Conservation (phyloP, 53 echinoderm and acorn worm species). For the Apostichopus leukothele region DNA sequence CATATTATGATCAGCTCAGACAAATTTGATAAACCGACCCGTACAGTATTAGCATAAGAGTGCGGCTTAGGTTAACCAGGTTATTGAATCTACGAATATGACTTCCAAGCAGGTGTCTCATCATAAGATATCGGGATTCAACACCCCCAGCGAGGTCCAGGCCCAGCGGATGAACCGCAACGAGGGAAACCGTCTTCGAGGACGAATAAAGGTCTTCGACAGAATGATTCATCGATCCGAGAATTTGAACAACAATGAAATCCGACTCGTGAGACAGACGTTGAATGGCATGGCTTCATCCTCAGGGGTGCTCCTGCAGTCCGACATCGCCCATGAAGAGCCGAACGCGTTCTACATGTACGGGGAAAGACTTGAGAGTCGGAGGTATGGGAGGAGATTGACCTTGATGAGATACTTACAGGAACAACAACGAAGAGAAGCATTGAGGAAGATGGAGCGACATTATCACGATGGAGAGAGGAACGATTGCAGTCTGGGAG, state of each 20-base stretch:
- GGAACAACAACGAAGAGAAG: conserved; percentile 48
- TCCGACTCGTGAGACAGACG: conserved; percentile 59
- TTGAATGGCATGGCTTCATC: conserved; percentile 63
- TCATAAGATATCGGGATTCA: conserved; percentile 48
- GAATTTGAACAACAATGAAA: conserved; percentile 68
- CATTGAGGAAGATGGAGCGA: background rate
- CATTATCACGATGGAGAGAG: too few species aligned
- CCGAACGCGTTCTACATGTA: conserved; percentile 81
- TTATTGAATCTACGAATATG: background rate
- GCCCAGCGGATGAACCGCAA: conserved; percentile 74
- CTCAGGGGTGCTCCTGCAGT: conserved; percentile 62
- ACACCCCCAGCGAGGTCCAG: conserved; percentile 70
- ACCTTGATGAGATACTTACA: conserved; percentile 79
- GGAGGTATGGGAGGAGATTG: conserved; percentile 75
- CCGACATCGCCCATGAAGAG: conserved; percentile 53
- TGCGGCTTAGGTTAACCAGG: too few species aligned
- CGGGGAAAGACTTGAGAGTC: conserved; percentile 80
- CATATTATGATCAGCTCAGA: too few species aligned
- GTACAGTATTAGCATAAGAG: too few species aligned
- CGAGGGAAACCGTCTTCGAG: conserved; percentile 66
- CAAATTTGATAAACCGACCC: too few species aligned
- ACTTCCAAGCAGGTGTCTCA: conserved; percentile 18
- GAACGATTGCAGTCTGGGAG: background rate
- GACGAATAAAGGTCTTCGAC: conserved; percentile 55
- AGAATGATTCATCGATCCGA: conserved; percentile 68